A percentile compares a stretch with the other conserved stretches of the same genome.
phyloP scores from a whole-genome alignment of 2,888 invertebrate species.

The Slavum lentiscoides region DNA sequence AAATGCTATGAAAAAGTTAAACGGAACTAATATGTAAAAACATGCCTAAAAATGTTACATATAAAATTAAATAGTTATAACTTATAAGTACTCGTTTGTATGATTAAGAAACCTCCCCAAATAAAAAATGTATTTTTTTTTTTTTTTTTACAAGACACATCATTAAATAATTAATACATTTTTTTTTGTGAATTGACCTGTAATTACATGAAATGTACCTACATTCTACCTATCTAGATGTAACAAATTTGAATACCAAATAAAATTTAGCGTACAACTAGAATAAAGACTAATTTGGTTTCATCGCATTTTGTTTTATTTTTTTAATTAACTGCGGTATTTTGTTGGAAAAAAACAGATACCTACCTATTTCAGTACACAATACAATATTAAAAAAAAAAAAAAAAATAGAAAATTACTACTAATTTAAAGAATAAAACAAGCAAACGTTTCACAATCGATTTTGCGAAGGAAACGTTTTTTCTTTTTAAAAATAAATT shows the following conservation, averaged over 20 bases:
- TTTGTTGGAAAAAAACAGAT: neutral
- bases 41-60: no score
- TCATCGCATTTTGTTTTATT: no score
- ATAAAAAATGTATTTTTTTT: conserved; percentile 10
- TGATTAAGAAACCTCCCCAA: neutral
- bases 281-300: neutral
- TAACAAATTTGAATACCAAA: neutral
- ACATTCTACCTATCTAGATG: neutral
- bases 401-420: neutral
- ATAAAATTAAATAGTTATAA: neutral
- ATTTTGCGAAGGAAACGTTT: no score
- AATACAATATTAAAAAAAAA: no score
- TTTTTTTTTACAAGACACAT: neutral
- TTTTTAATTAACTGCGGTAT: no score
- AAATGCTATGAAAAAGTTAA: no score
- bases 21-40: no score
- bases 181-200: neutral
- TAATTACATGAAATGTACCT: neutral
- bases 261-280: neutral
- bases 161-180: neutral
- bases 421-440: neutral
- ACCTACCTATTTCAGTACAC: no score
- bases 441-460: neutral
- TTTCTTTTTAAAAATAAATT: no score
- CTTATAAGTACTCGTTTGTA: conserved; percentile 3